Evolutionary conservation across 2,797 vertebrate species (phyloP).

Genomic region (Sus cebifrons): DNA sequence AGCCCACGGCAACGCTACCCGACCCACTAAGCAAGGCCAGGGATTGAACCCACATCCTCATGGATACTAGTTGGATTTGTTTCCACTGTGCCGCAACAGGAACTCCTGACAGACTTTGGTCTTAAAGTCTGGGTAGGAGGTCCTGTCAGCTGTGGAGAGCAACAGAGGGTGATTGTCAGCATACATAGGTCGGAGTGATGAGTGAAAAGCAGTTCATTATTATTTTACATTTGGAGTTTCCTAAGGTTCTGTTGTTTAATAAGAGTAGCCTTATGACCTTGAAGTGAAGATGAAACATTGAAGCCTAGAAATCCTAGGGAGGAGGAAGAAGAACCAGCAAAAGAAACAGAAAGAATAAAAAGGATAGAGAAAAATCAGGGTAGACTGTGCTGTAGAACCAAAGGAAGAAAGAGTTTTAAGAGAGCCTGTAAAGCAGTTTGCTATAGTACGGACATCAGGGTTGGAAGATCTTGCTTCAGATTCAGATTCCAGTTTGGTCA

Average conservation of each 20-base stretch:
- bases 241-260: neutral
- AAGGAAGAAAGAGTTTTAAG: neutral
- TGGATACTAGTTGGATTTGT: too few relatives aligned
- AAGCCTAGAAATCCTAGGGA: neutral
- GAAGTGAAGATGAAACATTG: neutral
- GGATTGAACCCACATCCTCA: too few relatives aligned
- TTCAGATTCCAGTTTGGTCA: neutral
- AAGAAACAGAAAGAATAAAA: constrained; percentile 5
- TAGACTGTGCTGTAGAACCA: neutral
- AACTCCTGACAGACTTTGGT: neutral
- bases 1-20: too few relatives aligned
- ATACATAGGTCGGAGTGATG: neutral
- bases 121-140: neutral
- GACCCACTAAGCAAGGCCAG: too few relatives aligned
- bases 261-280: neutral
- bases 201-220: constrained; percentile 17
- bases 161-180: neutral
- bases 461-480: neutral
- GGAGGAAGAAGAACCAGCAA: neutral
- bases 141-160: neutral
- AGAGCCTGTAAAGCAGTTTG: neutral
- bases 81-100: too few relatives aligned
- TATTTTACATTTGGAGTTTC: constrained; percentile 21
- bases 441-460: neutral
- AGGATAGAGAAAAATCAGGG: neutral